Evolutionary conservation across 2,888 invertebrate species (phyloP).

Genomic region (Drosophila affinis): DNA sequence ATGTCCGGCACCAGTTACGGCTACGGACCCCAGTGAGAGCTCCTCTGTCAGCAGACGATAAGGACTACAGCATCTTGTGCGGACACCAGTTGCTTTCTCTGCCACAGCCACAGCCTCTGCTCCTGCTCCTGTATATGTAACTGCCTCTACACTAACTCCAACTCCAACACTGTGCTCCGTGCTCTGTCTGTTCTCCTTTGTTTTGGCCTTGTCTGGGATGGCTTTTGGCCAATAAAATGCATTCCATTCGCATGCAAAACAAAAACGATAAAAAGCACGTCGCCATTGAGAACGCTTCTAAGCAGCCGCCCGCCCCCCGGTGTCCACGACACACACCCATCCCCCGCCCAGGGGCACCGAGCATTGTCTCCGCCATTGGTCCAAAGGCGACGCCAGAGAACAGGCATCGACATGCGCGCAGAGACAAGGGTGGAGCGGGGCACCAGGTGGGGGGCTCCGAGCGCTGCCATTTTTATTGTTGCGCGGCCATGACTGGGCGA

Average conservation of each 20-base stretch:
- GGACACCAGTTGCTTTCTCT: not conserved
- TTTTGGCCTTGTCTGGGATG: constrained; percentile 52
- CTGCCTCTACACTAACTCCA: not conserved
- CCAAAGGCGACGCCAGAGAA: constrained; percentile 47
- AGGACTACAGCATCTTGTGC: constrained; percentile 11
- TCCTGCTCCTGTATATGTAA: not conserved
- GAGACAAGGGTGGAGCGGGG: constrained; percentile 17
- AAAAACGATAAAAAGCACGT: constrained; percentile 70
- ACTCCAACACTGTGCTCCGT: not conserved
- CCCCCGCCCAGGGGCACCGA: not conserved
- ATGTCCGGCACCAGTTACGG: constrained; percentile 72
- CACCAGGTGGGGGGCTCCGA: constrained; percentile 13
- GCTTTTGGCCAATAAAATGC: constrained; percentile 74
- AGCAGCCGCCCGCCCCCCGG: constrained; percentile 51
- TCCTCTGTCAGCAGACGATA: constrained; percentile 41
- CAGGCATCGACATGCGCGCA: constrained; percentile 71
- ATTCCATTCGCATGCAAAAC: constrained; percentile 72
- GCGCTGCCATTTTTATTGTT: constrained; percentile 73
- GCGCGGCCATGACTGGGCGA: not conserved
- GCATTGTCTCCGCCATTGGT: constrained; percentile 79
- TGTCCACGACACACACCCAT: constrained; percentile 43
- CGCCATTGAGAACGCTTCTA: constrained; percentile 80
- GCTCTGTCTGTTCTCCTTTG: constrained; percentile 70
- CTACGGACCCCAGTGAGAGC: constrained; percentile 62
- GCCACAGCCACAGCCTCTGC: not conserved